Base-by-base conservation (phyloP, 2,888 invertebrate species). In the Elysia crispata region DNA sequence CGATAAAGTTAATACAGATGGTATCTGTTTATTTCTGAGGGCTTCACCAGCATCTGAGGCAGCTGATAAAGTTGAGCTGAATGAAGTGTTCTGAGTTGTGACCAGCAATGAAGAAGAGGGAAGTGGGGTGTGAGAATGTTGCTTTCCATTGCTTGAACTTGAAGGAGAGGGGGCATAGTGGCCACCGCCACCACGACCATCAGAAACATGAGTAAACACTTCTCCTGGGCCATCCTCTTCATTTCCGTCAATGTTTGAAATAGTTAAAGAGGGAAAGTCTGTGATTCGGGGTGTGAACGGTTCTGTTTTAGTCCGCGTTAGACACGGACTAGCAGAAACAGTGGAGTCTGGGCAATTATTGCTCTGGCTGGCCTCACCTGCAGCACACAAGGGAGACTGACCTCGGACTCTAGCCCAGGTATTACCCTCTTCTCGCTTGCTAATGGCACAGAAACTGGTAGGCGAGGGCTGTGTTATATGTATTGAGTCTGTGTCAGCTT, bases 221-320 rank as follows among this genome's bases (percentile, higher is more conserved):
- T 79, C 81, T 41, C 69, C 69, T 15, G 69, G 76, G 15, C 81
- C 80, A 15, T 80, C 82, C 6, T 81, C 82, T 23, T 20, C 57
- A 54, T 82, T 79, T 57, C 41, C 41, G 11, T 41, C 41, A 41
- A 41, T 11, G 41, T 41, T 41, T 41, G 41, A 41, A 41, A 41
- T 11, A 41, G 41, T 41, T 41, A 41, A 41, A 41, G 41, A 41
- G 41, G 41, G 41, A 41, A 41, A 41, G 25, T 83, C 83, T 30
- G 81, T n/a, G 5, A 73, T 69, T 23, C 67, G 77, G n/a, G 83
- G 83, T 1, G 83, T 83, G 66, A 83, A 83, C 18, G 81, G 83
- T 33, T 83, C 83, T 15, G 83, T 83, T 3, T 77, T 80, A 28
- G 75, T 80, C 75, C 83, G 74, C 67, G 11, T 41, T 15, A 72